These are phyloP conservation scores for Pseudochirops corinnae DNA, from an alignment of 2,797 vertebrate species.

Conservation along the genomic window DNA sequence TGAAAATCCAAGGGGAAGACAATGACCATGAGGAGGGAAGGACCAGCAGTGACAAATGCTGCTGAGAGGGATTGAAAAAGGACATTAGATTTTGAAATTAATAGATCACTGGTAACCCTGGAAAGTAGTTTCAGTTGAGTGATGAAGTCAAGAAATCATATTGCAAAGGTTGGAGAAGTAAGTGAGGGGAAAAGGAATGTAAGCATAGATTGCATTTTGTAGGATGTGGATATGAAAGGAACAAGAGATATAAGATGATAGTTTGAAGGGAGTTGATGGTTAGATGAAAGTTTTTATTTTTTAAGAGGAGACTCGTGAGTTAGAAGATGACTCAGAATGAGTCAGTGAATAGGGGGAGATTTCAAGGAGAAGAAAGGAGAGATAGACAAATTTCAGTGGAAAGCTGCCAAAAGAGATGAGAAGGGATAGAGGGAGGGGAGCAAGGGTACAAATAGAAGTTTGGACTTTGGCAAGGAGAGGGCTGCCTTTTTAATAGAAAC, in stretches of 20 bases:
- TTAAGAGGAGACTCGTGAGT: neutral
- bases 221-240: neutral
- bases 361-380: neutral
- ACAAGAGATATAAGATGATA: neutral
- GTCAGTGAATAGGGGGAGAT: neutral
- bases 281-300: neutral
- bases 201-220: neutral
- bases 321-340: neutral
- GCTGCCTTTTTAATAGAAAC: neutral
- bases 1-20: too few relatives aligned
- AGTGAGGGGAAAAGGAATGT: too few relatives aligned
- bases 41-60: too few relatives aligned
- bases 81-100: too few relatives aligned
- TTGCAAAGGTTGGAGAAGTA: too few relatives aligned
- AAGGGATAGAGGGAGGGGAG: neutral
- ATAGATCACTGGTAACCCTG: too few relatives aligned
- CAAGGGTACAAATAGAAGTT: neutral
- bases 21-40: too few relatives aligned
- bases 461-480: neutral
- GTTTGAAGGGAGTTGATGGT: neutral
- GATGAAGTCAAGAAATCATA: too few relatives aligned
- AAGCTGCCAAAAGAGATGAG: neutral
- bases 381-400: neutral
- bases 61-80: too few relatives aligned
- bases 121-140: too few relatives aligned